phyloP scores from a whole-genome alignment of 1,140 invertebrate species.

The Drosophila dunni region DNA sequence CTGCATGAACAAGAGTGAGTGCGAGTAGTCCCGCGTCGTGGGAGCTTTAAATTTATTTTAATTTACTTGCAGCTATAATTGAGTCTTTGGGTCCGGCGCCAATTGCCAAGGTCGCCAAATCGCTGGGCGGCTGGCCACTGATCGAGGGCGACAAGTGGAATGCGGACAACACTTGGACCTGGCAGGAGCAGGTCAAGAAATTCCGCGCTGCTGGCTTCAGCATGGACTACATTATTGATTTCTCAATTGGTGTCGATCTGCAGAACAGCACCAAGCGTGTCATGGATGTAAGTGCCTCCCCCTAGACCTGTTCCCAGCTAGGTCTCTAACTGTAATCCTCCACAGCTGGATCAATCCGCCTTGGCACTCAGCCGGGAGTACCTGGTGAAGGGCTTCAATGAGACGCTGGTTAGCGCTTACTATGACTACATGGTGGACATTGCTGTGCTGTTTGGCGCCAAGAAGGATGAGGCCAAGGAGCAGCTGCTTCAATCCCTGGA shows the following conservation, averaged over 20 bases:
- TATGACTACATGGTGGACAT: conserved; percentile 95
- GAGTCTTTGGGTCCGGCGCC: conserved; percentile 90
- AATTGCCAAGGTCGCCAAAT: conserved; percentile 88
- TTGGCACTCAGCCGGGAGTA: conserved; percentile 95
- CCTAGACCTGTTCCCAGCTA: background rate
- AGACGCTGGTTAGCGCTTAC: conserved; percentile 92
- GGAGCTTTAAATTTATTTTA: background rate
- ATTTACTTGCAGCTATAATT: conserved; percentile 87
- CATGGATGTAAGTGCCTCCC: conserved; percentile 90
- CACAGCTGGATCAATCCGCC: conserved; percentile 95
- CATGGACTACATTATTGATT: conserved; percentile 96
- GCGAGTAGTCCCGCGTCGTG: conserved; percentile 75
- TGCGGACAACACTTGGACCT: conserved; percentile 88
- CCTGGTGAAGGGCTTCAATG: conserved; percentile 92
- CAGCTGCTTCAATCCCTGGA: conserved; percentile 93
- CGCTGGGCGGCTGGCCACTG: conserved; percentile 96
- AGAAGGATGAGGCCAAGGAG: conserved; percentile 88
- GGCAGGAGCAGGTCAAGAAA: conserved; percentile 93
- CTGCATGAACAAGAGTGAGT: conserved; percentile 94
- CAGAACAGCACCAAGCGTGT: conserved; percentile 94
- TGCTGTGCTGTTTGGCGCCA: conserved; percentile 93
- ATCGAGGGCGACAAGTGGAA: conserved; percentile 92
- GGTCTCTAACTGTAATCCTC: background rate
- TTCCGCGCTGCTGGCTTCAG: conserved; percentile 93
- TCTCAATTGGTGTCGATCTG: conserved; percentile 95